phyloP scores from a whole-genome alignment of 2,888 invertebrate species.

The Anarsia innoxiella region DNA sequence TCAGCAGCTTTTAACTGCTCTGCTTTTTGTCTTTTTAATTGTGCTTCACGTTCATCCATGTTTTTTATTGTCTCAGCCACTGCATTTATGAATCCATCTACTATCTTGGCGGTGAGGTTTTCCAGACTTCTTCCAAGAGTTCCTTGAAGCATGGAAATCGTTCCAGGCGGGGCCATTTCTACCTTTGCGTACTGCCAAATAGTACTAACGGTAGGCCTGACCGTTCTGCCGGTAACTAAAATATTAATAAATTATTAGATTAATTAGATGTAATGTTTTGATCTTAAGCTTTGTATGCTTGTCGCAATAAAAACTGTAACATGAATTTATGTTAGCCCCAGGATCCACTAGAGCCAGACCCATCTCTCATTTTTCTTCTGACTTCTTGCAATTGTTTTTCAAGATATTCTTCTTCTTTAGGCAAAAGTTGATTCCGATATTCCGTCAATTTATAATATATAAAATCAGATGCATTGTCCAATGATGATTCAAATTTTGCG shows the following conservation, averaged over 20 bases:
- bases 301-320: background rate
- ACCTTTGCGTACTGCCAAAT: conserved; percentile 56
- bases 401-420: conserved; percentile 42
- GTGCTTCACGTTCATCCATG: conserved; percentile 36
- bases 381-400: conserved; percentile 43
- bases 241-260: conserved; percentile 18
- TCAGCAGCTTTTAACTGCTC: conserved; percentile 21
- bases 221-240: conserved; percentile 38
- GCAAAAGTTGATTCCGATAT: conserved; percentile 38
- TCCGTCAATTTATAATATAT: conserved; percentile 19
- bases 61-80: conserved; percentile 31
- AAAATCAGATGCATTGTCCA: conserved; percentile 24
- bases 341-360: background rate
- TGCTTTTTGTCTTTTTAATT: conserved; percentile 25
- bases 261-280: background rate
- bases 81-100: conserved; percentile 28
- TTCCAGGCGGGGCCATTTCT: conserved; percentile 57
- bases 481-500: conserved; percentile 31
- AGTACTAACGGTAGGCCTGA: conserved; percentile 28
- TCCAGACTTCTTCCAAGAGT: conserved; percentile 37
- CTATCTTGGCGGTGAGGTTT: conserved; percentile 23
- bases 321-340: background rate
- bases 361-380: conserved; percentile 29
- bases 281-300: background rate
- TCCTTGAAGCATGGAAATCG: conserved; percentile 37